Conservation (phyloP, 2,888 invertebrate genomes). For the Apotomis betuletana region DNA sequence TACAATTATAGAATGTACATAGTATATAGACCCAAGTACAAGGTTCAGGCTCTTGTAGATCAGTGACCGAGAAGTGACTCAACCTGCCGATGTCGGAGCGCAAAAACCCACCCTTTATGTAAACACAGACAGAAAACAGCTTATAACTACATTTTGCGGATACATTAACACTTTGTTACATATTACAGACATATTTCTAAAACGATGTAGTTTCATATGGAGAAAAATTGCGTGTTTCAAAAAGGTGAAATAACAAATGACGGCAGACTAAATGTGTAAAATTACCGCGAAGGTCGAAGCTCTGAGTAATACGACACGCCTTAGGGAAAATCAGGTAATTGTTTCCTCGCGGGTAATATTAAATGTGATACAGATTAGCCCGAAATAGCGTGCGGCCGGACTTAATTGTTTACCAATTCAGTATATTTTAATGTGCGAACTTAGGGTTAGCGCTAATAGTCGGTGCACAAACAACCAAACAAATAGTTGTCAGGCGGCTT, state of each 20-base stretch:
- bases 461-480: too few relatives aligned
- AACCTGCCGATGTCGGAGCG: slow-evolving; percentile 1
- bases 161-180: too few relatives aligned
- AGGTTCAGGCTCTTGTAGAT: background rate
- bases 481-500: too few relatives aligned
- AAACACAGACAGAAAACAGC: slow-evolving; percentile 7
- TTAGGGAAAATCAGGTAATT: slow-evolving; percentile 17
- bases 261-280: slow-evolving; percentile 2
- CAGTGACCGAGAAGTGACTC: slow-evolving; percentile 1
- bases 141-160: too few relatives aligned
- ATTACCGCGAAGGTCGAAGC: slow-evolving; percentile 21
- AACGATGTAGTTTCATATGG: background rate
- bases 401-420: slow-evolving; percentile 13
- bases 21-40: too few relatives aligned
- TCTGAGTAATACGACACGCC: slow-evolving; percentile 22
- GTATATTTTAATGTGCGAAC: background rate
- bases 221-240: slow-evolving; percentile 6
- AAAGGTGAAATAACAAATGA: slow-evolving; percentile 15
- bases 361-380: background rate
- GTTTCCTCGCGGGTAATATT: background rate
- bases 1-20: too few relatives aligned
- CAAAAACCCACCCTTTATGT: slow-evolving; percentile 6
- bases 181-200: background rate
- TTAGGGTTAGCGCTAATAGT: too few relatives aligned
- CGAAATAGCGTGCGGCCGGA: background rate